Base-by-base conservation (phyloP, 2,113 vertebrate species). In the Paramisgurnus dabryanus region DNA sequence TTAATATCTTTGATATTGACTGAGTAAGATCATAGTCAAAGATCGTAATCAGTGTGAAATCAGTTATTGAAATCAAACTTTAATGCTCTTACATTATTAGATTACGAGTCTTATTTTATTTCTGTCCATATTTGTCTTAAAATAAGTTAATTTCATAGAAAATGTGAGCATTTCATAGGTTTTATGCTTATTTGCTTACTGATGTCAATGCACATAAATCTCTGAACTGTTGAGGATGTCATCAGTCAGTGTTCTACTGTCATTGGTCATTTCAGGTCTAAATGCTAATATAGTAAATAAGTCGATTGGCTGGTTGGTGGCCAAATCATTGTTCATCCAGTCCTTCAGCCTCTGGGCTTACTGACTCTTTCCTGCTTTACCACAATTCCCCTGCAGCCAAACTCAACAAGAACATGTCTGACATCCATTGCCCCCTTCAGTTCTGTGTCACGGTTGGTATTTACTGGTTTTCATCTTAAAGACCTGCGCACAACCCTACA, bases 401-500 rank as follows among this genome's bases (percentile, higher is more conserved):
- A 75, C 41, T 63, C 41, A 75, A 75, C 70, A 40, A 47, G 18
- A 34, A 47, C 72, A 45, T 43, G 39, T 45, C 17, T 43, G 71
- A 55, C 39, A 45, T 58, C 17, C n/a, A 6, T 60, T 22, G 6
- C 58, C 53, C 55, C 27, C 40, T 63, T 17, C 13, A 63, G 72
- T 45, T 11, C 41, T 75, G 12, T 3, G 41, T 75, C 58, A 63
- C 57, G 58, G 40, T 43, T 73, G 70, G 39, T 60, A 73, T 61
- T 75, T 75, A 22, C 22, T 13, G 18, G 58, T 13, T 63, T 13
- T 73, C 55, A 27, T 60, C 55, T 73, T 58, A 45, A 73, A 73
- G 69, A 53, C 57, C 69, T 57, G n/a, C 53, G 40, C 34, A 71
- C 67, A 72, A 11, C 71, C 55, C 71, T 73, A 10, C 53, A 60